Conservation (phyloP, 2,797 vertebrate genomes). For the Poeciliopsis presidionis region DNA sequence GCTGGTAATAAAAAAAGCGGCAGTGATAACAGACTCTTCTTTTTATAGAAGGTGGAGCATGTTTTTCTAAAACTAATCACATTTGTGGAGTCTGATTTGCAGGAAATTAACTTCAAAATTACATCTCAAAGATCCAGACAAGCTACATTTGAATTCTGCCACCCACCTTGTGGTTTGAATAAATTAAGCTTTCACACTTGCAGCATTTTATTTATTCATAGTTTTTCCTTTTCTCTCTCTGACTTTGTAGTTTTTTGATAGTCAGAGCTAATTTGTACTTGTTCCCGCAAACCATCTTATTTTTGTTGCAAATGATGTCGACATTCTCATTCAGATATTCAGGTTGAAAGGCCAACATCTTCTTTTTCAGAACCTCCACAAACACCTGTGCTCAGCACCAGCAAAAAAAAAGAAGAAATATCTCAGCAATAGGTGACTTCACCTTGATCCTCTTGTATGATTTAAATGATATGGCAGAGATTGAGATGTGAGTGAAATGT, state of each 20-base stretch:
- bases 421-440: slow-evolving; percentile 38
- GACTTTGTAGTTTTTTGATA: slow-evolving; percentile 39
- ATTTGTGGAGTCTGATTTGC: slow-evolving; percentile 21
- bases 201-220: slow-evolving; percentile 57
- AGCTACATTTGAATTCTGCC: slow-evolving; percentile 39
- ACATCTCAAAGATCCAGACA: slow-evolving; percentile 41
- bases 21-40: slow-evolving; percentile 1
- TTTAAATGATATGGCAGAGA: slow-evolving; percentile 47
- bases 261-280: slow-evolving; percentile 22
- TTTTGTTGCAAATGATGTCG: neutral
- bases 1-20: slow-evolving; percentile 16
- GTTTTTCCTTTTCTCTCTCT: slow-evolving; percentile 19
- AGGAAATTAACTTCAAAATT: slow-evolving; percentile 56
- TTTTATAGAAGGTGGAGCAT: slow-evolving; percentile 9
- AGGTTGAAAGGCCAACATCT: slow-evolving; percentile 11
- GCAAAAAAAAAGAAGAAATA: slow-evolving; percentile 11
- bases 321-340: slow-evolving; percentile 15
- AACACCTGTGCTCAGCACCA: neutral
- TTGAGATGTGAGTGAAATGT: slow-evolving; percentile 57
- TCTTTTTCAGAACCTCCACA: neutral
- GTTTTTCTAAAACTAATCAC: slow-evolving; percentile 38
- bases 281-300: slow-evolving; percentile 4
- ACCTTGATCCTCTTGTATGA: slow-evolving; percentile 63
- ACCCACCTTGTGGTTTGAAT: slow-evolving; percentile 58
- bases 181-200: slow-evolving; percentile 45